A percentile compares a stretch with the other conserved stretches of the same genome.
Conservation (phyloP, 1,140 invertebrate genomes). For the Galleria mellonella region DNA sequence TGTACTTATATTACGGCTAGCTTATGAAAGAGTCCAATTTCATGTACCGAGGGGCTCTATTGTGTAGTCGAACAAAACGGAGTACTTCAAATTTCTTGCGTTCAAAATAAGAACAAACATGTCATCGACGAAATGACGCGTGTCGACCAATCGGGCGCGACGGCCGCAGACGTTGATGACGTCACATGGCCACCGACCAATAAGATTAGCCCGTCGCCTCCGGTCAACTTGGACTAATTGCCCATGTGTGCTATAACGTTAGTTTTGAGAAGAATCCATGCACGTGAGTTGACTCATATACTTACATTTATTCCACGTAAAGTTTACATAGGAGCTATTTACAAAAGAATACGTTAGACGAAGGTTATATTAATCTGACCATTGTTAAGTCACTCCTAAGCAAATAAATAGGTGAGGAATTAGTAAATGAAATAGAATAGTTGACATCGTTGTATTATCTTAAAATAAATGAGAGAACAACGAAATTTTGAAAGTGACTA, state of each 20-base stretch:
- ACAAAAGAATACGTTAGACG: no score
- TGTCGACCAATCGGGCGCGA: slow-evolving; percentile 70
- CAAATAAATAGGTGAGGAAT: no score
- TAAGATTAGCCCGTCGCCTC: slow-evolving; percentile 54
- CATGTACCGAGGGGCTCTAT: slow-evolving; percentile 34
- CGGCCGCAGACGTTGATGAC: slow-evolving; percentile 65
- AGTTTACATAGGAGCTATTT: neutral
- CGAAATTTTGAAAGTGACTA: slow-evolving; percentile 3
- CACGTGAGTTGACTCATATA: slow-evolving; percentile 48
- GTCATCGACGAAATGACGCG: slow-evolving; percentile 72
- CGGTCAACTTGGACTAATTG: slow-evolving; percentile 72
- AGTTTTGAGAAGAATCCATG: slow-evolving; percentile 56
- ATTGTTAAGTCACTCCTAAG: no score
- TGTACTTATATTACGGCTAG: neutral
- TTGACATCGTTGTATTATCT: no score
- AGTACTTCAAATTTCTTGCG: slow-evolving; percentile 58
- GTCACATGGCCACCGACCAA: slow-evolving; percentile 57
- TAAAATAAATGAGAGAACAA: no score
- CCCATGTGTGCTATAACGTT: slow-evolving; percentile 69
- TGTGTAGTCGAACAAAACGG: slow-evolving; percentile 48
- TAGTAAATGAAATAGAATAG: no score
- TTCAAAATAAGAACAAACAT: slow-evolving; percentile 71
- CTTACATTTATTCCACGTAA: slow-evolving; percentile 14
- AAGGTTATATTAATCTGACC: no score
- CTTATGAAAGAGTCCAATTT: slow-evolving; percentile 23